Evolutionary conservation across 1,140 invertebrate genomes (phyloP), one percentile per base, ranked within the genome.

Genomic region (Heliconius congener): DNA sequence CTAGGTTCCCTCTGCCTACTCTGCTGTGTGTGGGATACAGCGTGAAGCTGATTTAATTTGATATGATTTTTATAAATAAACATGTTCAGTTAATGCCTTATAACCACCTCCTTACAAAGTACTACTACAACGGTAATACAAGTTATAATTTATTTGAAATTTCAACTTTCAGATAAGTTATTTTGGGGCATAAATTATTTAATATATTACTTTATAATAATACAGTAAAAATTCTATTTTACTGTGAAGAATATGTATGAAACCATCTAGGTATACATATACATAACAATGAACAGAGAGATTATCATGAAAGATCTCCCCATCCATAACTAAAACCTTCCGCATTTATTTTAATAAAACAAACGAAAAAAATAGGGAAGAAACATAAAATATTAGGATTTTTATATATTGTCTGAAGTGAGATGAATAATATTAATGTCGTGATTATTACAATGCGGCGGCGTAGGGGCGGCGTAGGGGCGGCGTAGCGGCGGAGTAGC

Each of bases 351-450:
- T 30, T 23, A 66, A 23, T 66, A 66, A 66, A 6, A 66, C 23
- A 66, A 66, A 66, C 1, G 60, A 30, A 66, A 66, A 52, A 66
- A 30, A 66, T 66, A 16, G 23, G 30, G 60, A 66, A 66, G 27
- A 30, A 66, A 30, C 27, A 66, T 66, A 66, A 66, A 66, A 66
- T 66, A 66, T 66, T 66, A 30, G 27, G 60, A 66, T 66, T 66
- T 66, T 66, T 66, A 66, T 66, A 66, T 66, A 66, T 66, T 66
- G 60, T 66, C 60, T 66, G 60, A 66, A 66, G 60, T 66, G 60
- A 13, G 60, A 66, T 66, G 60, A 66, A 66, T 66, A 66, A 66
- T 66, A 66, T 66, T 30, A 66, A 66, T 66, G 60, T 66, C 60
- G 60, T 66, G 60, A 66, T 66, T 66, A 66, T 66, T 66, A 66